phyloP scores from a whole-genome alignment of 2,113 vertebrate species.

The Toxotes chatareus region DNA sequence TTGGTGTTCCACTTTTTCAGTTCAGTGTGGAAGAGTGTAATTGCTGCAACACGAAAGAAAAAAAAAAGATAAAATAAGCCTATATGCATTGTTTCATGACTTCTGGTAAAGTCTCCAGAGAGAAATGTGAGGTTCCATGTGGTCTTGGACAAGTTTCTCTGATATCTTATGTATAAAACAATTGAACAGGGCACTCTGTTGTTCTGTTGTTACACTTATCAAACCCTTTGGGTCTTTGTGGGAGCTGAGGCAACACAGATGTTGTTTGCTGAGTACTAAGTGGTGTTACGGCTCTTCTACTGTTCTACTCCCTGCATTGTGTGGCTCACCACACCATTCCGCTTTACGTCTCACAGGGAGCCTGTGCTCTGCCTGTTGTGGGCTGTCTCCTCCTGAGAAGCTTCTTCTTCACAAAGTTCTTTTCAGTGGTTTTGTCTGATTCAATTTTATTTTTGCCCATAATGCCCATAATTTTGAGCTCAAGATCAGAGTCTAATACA shows the following conservation, averaged over 20 bases:
- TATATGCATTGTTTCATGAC: constrained; percentile 1
- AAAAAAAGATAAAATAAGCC: not conserved
- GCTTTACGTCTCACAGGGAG: not conserved
- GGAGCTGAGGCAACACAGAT: constrained; percentile 53
- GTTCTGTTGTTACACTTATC: constrained; percentile 11
- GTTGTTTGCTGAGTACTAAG: constrained; percentile 34
- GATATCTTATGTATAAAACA: not conserved
- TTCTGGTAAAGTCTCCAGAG: constrained; percentile 1
- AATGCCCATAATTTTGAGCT: not conserved
- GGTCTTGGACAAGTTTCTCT: not conserved
- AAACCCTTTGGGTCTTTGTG: constrained; percentile 29
- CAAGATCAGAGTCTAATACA: not conserved
- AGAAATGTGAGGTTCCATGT: not conserved
- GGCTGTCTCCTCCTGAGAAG: not conserved
- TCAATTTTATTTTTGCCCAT: not conserved
- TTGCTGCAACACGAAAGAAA: not conserved
- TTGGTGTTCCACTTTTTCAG: not conserved
- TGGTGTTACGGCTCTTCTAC: constrained; percentile 32
- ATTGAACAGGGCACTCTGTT: constrained; percentile 26
- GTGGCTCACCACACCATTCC: constrained; percentile 24
- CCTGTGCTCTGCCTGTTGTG: constrained; percentile 3
- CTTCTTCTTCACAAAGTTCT: not conserved
- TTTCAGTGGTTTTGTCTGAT: constrained; percentile 1
- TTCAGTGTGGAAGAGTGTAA: not conserved
- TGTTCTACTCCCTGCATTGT: constrained; percentile 34